Percentiles rank a stretch among this genome's conserved stretches.
These are phyloP conservation scores for Manacus vitellinus DNA, from an alignment of 2,113 vertebrate species.

Conservation along the genomic window DNA sequence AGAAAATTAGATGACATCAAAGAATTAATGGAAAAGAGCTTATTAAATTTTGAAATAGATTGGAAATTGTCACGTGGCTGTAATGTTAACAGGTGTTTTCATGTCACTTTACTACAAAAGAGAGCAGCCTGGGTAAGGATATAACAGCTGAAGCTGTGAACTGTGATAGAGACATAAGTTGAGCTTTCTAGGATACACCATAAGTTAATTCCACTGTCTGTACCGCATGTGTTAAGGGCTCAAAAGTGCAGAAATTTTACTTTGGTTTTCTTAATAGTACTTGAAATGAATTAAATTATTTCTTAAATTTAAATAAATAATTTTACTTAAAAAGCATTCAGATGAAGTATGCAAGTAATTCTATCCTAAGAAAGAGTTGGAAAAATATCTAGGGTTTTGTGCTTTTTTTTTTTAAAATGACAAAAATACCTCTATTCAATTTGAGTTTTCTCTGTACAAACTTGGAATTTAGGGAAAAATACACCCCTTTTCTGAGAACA, in stretches of 20 bases:
- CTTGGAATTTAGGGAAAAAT: not conserved
- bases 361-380: not conserved
- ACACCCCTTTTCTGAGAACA: not conserved
- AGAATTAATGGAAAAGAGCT: constrained; percentile 1
- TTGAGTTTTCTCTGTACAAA: not conserved
- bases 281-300: not conserved
- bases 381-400: not conserved
- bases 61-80: not conserved
- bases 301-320: not conserved
- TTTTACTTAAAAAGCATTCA: not conserved
- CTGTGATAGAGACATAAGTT: not conserved
- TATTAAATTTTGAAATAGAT: not conserved
- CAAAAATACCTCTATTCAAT: not conserved
- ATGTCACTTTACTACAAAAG: not conserved
- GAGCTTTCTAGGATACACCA: not conserved
- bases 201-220: not conserved
- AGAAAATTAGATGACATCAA: constrained; percentile 19
- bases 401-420: not conserved
- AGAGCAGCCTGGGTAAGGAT: not conserved
- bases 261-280: not conserved
- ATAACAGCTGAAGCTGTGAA: not conserved
- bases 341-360: not conserved
- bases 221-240: not conserved
- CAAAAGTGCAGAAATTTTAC: not conserved
- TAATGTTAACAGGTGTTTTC: not conserved